Conservation (phyloP, 92 coral and sea anemone species). For the Bergia puertoricense region DNA sequence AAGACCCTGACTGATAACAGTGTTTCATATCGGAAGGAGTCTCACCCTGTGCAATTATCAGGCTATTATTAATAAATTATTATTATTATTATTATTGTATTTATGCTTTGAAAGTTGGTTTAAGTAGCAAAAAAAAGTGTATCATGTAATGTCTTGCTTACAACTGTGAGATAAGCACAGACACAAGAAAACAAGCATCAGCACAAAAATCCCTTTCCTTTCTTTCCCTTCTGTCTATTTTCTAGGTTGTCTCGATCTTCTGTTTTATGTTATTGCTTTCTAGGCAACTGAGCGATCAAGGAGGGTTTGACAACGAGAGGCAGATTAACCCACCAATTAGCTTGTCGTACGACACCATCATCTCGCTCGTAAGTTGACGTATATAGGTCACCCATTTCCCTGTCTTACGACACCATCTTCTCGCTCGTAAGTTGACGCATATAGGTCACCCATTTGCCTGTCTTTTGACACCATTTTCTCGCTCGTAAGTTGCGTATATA, state of each 20-base stretch:
- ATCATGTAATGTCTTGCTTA: no score
- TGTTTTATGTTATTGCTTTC: background rate
- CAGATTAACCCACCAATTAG: slow-evolving; percentile 69
- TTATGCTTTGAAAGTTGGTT: no score
- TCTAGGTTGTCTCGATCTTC: background rate
- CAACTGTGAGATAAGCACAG: no score
- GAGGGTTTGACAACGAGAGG: slow-evolving; percentile 78
- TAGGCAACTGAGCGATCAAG: slow-evolving; percentile 72
- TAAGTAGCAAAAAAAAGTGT: no score
- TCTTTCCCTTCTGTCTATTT: no score
- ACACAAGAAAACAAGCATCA: no score
- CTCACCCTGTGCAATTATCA: no score
- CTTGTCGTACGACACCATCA: slow-evolving; percentile 78
- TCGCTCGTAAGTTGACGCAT: slow-evolving; percentile 60
- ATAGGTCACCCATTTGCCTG: slow-evolving; percentile 53
- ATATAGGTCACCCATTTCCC: slow-evolving; percentile 47
- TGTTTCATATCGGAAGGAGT: no score
- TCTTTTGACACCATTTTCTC: slow-evolving; percentile 76
- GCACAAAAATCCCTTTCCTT: no score
- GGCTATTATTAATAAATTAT: no score
- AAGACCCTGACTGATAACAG: no score
- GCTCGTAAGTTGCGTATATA: slow-evolving; percentile 54
- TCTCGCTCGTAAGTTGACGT: slow-evolving; percentile 65
- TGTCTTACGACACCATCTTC: slow-evolving; percentile 74
- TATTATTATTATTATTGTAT: no score